These are phyloP conservation scores for Conus canariensis DNA, from an alignment of 2,888 invertebrate species.

Conservation along the genomic window DNA sequence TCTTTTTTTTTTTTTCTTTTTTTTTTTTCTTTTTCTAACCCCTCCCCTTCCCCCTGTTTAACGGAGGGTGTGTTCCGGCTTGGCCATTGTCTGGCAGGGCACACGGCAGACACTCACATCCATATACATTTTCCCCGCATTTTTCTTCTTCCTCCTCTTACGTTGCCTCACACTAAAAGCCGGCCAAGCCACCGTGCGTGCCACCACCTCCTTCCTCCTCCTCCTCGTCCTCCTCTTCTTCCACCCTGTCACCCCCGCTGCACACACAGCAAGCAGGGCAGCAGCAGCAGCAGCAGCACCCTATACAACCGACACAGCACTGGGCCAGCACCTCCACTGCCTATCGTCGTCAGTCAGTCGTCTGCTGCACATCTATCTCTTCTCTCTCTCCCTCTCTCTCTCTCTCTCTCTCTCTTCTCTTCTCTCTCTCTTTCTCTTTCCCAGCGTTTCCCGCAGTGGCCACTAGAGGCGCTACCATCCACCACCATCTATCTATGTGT, in stretches of 20 bases:
- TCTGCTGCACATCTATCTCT: conserved; percentile 22
- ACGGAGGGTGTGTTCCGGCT: too few relatives aligned
- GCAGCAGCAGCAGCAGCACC: too few relatives aligned
- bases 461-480: conserved; percentile 22
- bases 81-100: too few relatives aligned
- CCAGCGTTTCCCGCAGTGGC: neutral
- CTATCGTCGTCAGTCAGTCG: neutral
- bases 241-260: neutral
- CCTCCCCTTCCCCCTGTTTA: neutral
- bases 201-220: neutral
- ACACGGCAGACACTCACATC: neutral
- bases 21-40: too few relatives aligned
- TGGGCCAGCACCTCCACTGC: too few relatives aligned
- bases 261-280: too few relatives aligned
- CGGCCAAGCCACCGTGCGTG: neutral
- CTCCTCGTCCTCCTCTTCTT: neutral
- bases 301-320: too few relatives aligned
- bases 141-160: neutral
- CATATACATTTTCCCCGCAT: neutral
- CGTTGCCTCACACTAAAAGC: neutral
- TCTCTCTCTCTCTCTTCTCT: too few relatives aligned
- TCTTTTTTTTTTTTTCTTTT: neutral
- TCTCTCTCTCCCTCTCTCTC: too few relatives aligned
- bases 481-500: neutral
- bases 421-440: too few relatives aligned